Evolutionary conservation across 2,113 vertebrate species (phyloP).

Genomic region (Xenopus laevis): DNA sequence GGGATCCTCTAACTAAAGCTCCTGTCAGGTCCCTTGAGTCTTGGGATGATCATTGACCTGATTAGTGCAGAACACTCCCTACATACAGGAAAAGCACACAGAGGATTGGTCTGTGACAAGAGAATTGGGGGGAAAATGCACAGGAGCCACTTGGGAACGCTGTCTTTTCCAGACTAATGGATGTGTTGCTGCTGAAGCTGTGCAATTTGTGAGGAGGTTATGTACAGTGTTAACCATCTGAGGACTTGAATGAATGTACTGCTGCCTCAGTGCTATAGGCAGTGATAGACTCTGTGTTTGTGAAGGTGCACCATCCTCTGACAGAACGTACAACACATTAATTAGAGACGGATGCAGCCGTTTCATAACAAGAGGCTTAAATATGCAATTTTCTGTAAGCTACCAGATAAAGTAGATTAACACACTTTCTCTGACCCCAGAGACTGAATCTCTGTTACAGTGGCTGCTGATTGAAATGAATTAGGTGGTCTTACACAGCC

Average conservation of each 20-base stretch:
- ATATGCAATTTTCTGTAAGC: slow-evolving; percentile 49
- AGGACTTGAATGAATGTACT: slow-evolving; percentile 54
- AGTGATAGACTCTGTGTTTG: slow-evolving; percentile 38
- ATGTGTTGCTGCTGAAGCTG: slow-evolving; percentile 58
- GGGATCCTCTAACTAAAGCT: slow-evolving; percentile 54
- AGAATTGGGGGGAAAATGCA: slow-evolving; percentile 53
- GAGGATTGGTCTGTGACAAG: slow-evolving; percentile 58
- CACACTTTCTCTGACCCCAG: slow-evolving; percentile 50
- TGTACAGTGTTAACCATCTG: slow-evolving; percentile 50
- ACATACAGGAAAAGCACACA: slow-evolving; percentile 45
- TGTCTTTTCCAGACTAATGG: slow-evolving; percentile 65
- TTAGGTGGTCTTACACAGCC: slow-evolving; percentile 51
- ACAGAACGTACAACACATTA: slow-evolving; percentile 45
- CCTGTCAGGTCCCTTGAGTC: slow-evolving; percentile 64
- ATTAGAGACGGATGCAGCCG: slow-evolving; percentile 53
- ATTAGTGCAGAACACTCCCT: slow-evolving; percentile 65
- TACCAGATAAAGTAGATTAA: slow-evolving; percentile 50
- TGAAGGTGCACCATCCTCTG: slow-evolving; percentile 49
- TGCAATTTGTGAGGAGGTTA: slow-evolving; percentile 59
- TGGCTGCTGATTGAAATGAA: slow-evolving; percentile 50
- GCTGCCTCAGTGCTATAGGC: slow-evolving; percentile 34
- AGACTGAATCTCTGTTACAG: slow-evolving; percentile 50
- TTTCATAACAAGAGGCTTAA: slow-evolving; percentile 48
- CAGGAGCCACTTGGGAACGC: slow-evolving; percentile 60
- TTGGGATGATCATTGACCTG: slow-evolving; percentile 72